A percentile compares a stretch with the other conserved stretches of the same genome.
Conservation (phyloP, 2,113 vertebrate genomes). For the Oreochromis niloticus region DNA sequence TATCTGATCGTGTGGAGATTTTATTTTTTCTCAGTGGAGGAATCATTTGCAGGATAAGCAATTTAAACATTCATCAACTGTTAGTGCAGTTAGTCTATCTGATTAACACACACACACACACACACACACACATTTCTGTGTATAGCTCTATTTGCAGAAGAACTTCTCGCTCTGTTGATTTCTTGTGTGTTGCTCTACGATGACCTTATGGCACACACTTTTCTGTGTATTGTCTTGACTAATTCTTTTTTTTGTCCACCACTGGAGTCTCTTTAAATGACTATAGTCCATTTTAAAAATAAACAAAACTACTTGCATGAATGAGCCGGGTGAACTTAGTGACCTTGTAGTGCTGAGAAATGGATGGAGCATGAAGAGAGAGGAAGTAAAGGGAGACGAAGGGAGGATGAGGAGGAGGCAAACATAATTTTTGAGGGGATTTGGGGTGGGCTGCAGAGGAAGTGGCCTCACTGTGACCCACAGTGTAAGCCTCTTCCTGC, state of each 20-base stretch:
- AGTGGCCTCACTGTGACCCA: constrained; percentile 59
- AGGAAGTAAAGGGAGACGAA: constrained; percentile 23
- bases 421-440: neutral
- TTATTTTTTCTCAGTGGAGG: neutral
- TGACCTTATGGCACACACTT: neutral
- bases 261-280: neutral
- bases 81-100: neutral
- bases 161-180: neutral
- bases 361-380: neutral
- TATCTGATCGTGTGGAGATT: constrained; percentile 13
- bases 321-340: neutral
- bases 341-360: constrained; percentile 3
- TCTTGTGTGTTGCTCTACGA: neutral
- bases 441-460: constrained; percentile 51
- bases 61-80: neutral
- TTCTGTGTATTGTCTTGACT: neutral
- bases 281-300: neutral
- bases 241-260: neutral
- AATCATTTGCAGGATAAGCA: constrained; percentile 3
- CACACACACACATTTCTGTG: neutral
- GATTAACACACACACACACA: neutral
- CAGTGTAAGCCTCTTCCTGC: constrained; percentile 25
- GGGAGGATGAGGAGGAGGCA: constrained; percentile 13
- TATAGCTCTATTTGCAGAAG: neutral
- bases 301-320: neutral